Percentiles rank a stretch among this genome's conserved stretches.
Evolutionary conservation across 1,140 invertebrate genomes (phyloP).

Genomic region (Muscidifurax raptorellus): DNA sequence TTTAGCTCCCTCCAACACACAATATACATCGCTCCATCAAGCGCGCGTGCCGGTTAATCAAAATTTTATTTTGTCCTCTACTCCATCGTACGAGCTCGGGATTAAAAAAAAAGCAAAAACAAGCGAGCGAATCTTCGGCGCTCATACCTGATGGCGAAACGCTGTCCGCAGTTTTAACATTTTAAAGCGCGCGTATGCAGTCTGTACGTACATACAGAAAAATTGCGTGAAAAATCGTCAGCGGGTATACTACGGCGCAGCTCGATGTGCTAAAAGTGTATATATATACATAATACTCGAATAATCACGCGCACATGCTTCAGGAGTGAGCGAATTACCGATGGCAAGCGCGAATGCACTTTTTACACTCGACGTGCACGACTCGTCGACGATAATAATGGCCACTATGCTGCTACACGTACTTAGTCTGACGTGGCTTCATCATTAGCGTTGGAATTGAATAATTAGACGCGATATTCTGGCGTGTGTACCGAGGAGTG

Average conservation of each 20-base stretch:
- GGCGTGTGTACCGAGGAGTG: too few species aligned
- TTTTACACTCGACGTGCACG: slow-evolving; percentile 18
- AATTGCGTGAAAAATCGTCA: neutral
- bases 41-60: neutral
- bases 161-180: neutral
- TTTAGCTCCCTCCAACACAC: neutral
- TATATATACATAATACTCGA: neutral
- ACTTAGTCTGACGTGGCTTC: neutral
- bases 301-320: slow-evolving; percentile 16
- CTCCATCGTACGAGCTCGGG: too few species aligned
- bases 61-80: neutral
- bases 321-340: neutral
- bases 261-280: neutral
- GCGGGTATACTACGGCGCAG: too few species aligned
- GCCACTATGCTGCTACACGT: neutral
- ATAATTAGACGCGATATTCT: slow-evolving; percentile 16
- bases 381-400: neutral
- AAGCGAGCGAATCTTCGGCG: neutral
- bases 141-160: neutral
- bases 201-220: neutral
- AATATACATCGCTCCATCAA: neutral
- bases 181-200: neutral
- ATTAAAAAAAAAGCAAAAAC: neutral
- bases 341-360: neutral
- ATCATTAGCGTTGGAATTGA: slow-evolving; percentile 20